Conservation (phyloP, 2,113 vertebrate genomes). For the Chaetops frenatus region DNA sequence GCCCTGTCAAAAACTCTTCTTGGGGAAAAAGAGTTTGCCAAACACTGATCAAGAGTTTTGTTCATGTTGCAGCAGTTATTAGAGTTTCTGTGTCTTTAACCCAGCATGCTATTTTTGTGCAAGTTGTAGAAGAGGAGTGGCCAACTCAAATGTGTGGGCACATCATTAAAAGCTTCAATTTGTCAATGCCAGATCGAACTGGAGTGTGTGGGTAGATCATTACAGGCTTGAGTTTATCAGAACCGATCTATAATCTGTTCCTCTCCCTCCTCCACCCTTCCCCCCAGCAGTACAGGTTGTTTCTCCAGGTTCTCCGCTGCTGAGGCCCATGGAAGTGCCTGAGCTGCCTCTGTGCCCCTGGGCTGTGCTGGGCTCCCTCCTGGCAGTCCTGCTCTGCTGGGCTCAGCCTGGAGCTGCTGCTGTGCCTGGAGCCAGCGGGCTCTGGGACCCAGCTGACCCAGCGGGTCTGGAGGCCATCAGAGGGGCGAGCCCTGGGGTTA, state of each 20-base stretch:
- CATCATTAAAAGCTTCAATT: slow-evolving; percentile 58
- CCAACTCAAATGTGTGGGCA: slow-evolving; percentile 40
- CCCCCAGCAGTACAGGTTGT: neutral
- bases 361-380: neutral
- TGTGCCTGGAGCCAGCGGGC: neutral
- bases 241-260: slow-evolving; percentile 18
- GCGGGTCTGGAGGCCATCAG: neutral
- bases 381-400: neutral
- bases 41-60: neutral
- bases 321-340: neutral
- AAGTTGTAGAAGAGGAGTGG: slow-evolving; percentile 42
- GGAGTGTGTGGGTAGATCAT: slow-evolving; percentile 55
- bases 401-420: neutral
- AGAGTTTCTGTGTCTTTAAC: neutral
- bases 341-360: neutral
- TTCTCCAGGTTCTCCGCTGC: neutral
- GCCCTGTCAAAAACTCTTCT: neutral
- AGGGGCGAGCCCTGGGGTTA: neutral
- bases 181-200: slow-evolving; percentile 64
- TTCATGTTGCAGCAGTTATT: neutral
- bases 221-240: slow-evolving; percentile 56
- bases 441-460: neutral
- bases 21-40: neutral
- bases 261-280: slow-evolving; percentile 11
- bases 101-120: slow-evolving; percentile 22